These are phyloP conservation scores for Gortyna flavago DNA, from an alignment of 2,888 invertebrate species.

Conservation along the genomic window DNA sequence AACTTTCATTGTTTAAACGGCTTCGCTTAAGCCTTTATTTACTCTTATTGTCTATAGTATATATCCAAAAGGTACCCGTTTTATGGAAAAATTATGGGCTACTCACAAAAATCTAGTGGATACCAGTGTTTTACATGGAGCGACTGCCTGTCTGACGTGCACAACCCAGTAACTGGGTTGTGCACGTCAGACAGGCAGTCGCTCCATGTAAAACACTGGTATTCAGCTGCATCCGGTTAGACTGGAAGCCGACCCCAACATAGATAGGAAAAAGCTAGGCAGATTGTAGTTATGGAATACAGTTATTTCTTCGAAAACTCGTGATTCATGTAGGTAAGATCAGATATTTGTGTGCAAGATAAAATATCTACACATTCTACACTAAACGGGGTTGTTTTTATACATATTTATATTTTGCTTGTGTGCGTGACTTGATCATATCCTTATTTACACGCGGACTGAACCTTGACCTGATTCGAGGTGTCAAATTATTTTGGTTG, in stretches of 20 bases:
- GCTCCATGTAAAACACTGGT: neutral
- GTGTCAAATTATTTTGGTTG: neutral
- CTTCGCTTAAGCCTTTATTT: slow-evolving; percentile 1
- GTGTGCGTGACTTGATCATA: neutral
- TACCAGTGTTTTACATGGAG: too few species aligned
- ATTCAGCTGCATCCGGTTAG: neutral
- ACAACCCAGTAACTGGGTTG: neutral
- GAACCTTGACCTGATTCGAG: neutral
- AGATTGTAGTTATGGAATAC: neutral
- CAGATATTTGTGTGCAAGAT: neutral
- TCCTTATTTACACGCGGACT: neutral
- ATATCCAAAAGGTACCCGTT: neutral
- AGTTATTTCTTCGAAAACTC: neutral
- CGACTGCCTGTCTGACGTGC: too few species aligned
- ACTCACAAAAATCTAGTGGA: neutral
- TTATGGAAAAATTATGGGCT: neutral
- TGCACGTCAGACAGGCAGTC: neutral
- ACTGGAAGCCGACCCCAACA: neutral
- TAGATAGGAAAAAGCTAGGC: too few species aligned
- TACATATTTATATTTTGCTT: neutral
- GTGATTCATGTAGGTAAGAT: neutral
- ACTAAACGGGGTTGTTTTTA: neutral
- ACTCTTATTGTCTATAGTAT: neutral
- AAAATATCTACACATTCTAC: too few species aligned
- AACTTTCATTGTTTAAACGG: neutral